These are phyloP conservation scores for Patella caerulea DNA, from an alignment of 2,888 invertebrate species.

Conservation along the genomic window DNA sequence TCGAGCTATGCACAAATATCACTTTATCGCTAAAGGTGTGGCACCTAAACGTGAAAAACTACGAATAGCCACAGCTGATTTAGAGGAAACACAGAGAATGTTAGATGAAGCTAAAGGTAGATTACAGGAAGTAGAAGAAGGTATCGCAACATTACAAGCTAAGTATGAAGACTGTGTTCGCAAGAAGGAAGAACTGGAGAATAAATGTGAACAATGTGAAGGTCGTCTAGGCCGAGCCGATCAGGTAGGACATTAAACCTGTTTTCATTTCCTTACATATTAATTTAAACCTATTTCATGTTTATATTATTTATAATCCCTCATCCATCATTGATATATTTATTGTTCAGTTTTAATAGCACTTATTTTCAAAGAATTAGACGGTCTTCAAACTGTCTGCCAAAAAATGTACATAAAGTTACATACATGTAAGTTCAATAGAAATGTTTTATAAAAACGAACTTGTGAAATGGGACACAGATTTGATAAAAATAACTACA, in stretches of 20 bases:
- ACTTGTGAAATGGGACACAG: no score
- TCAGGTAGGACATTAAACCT: conserved; percentile 59
- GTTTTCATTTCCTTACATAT: background rate
- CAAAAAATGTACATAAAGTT: background rate
- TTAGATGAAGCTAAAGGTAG: conserved; percentile 67
- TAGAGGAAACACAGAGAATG: conserved; percentile 67
- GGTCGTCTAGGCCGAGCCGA: conserved; percentile 70
- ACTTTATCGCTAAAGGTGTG: conserved; percentile 71
- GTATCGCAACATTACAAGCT: conserved; percentile 69
- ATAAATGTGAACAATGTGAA: conserved; percentile 71
- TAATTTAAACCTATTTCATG: background rate
- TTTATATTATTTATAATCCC: background rate
- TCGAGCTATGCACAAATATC: conserved; percentile 73
- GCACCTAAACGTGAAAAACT: conserved; percentile 71
- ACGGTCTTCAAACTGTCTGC: background rate
- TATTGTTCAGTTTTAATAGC: no score
- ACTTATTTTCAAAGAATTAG: no score
- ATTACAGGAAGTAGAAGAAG: conserved; percentile 69
- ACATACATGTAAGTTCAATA: no score
- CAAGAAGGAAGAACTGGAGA: conserved; percentile 71
- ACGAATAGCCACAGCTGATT: conserved; percentile 67
- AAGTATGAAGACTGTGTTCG: conserved; percentile 71
- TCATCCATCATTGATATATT: no score
- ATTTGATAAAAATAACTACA: no score
- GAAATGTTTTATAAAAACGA: no score